Evolutionary conservation across 2,797 vertebrate species (phyloP).

Genomic region (Halcyon badia): DNA sequence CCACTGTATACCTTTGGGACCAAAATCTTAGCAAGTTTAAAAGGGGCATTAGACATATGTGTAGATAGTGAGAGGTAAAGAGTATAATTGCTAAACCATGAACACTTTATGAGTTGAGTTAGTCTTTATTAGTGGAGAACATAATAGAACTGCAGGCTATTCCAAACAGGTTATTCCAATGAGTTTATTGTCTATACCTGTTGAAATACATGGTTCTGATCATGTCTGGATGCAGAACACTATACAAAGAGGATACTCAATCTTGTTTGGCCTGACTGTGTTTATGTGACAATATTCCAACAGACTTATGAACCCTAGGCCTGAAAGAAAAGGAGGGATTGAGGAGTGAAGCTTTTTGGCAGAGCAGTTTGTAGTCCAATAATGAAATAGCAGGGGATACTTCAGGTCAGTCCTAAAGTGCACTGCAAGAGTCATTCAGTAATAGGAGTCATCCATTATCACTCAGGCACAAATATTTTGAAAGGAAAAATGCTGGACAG

Average conservation of each 20-base stretch:
- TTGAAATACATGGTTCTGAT: neutral
- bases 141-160: neutral
- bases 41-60: neutral
- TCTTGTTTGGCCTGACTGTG: neutral
- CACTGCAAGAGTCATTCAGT: conserved; percentile 14
- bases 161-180: neutral
- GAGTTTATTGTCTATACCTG: neutral
- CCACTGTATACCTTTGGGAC: neutral
- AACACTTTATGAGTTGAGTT: neutral
- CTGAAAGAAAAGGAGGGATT: neutral
- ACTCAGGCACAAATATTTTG: conserved; percentile 54
- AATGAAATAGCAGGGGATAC: conserved; percentile 16
- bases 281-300: neutral
- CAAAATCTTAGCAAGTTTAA: neutral
- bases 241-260: neutral
- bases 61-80: neutral
- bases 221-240: neutral
- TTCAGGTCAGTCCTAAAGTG: conserved; percentile 30
- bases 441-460: conserved; percentile 44
- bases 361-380: neutral
- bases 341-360: neutral
- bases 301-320: neutral
- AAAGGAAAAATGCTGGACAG: conserved; percentile 16
- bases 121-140: neutral
- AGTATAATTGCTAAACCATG: neutral